Percentiles rank a stretch among this genome's conserved stretches.
Evolutionary conservation across 2,113 vertebrate genomes (phyloP).

Genomic region (Euleptes europaea): DNA sequence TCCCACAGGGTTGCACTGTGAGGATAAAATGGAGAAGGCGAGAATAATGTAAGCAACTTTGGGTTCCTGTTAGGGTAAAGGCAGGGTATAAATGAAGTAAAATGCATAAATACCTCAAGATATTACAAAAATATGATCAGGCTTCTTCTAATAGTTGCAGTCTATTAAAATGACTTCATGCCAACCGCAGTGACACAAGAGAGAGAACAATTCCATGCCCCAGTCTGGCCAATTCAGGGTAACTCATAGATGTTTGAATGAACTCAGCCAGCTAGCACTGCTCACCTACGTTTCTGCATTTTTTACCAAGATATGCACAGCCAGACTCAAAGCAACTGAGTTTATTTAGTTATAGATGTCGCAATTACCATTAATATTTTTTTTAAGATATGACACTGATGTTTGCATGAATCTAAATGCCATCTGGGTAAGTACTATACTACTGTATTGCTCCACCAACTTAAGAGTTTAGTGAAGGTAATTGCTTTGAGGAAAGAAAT

Average conservation of each 20-base stretch:
- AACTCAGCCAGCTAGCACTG: neutral
- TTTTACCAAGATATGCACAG: neutral
- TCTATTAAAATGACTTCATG: neutral
- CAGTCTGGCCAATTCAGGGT: neutral
- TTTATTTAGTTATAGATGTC: neutral
- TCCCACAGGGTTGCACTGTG: no score
- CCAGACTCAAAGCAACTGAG: neutral
- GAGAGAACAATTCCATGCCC: neutral
- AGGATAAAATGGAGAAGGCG: no score
- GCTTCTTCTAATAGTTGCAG: neutral
- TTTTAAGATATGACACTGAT: neutral
- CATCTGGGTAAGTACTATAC: neutral
- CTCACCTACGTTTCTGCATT: neutral
- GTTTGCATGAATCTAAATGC: conserved; percentile 16
- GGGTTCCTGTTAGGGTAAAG: no score
- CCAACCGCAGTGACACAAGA: neutral
- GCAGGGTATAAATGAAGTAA: no score
- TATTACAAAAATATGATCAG: neutral
- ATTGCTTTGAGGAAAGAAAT: conserved; percentile 18
- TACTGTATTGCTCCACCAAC: neutral
- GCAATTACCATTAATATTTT: neutral
- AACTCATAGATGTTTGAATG: neutral
- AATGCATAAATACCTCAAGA: no score
- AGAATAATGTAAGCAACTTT: no score
- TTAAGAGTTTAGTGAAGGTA: neutral